These are phyloP conservation scores for Sprattus sprattus DNA, from an alignment of 2,113 vertebrate species.

Conservation along the genomic window DNA sequence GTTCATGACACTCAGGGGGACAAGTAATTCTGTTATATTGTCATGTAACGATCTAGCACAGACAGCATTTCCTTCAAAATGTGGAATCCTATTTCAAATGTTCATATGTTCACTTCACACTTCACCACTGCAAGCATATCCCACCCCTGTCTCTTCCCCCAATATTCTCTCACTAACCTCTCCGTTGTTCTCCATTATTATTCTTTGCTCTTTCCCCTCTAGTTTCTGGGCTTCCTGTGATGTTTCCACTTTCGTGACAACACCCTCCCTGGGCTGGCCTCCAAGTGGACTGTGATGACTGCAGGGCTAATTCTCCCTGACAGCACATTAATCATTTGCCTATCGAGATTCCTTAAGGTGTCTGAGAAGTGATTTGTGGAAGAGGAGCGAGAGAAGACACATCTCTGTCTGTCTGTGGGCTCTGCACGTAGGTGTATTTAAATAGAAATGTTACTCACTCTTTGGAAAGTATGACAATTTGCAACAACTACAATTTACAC, in stretches of 20 bases:
- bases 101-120: background rate
- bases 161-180: conserved; percentile 19
- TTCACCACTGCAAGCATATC: background rate
- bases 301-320: conserved; percentile 65
- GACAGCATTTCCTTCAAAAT: background rate
- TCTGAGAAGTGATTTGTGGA: conserved; percentile 49
- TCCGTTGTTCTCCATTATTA: conserved; percentile 12
- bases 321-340: conserved; percentile 75
- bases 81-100: background rate
- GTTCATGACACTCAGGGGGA: background rate
- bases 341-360: conserved; percentile 59
- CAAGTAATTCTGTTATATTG: background rate
- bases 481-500: background rate
- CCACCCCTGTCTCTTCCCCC: conserved; percentile 2
- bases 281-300: conserved; percentile 60
- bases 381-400: background rate
- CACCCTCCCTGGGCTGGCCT: conserved; percentile 54
- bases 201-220: conserved; percentile 10
- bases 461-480: background rate
- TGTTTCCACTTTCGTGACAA: conserved; percentile 29
- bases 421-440: conserved; percentile 37
- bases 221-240: conserved; percentile 12
- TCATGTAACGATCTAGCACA: background rate
- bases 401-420: background rate
- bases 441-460: conserved; percentile 13